A percentile compares a stretch with the other conserved stretches of the same genome.
These are phyloP conservation scores for Chrysina gloriosa DNA, from an alignment of 2,888 invertebrate genomes.

Conservation along the genomic window DNA sequence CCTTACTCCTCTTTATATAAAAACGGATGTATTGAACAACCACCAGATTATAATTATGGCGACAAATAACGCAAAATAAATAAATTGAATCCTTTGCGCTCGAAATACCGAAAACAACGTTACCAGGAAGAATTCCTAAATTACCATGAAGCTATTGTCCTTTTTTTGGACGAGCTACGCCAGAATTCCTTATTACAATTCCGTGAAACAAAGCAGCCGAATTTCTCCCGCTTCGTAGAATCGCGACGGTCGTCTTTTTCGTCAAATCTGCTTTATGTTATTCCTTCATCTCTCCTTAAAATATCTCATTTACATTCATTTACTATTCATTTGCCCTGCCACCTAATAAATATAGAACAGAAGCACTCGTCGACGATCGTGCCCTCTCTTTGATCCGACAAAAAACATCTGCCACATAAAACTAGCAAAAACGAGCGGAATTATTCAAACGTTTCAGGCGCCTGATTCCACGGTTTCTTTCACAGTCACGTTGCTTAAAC, in stretches of 20 bases:
- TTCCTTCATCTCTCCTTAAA: constrained; percentile 21
- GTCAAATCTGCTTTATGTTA: constrained; percentile 19
- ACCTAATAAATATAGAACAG: constrained; percentile 36
- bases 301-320: constrained; percentile 37
- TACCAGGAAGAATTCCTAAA: too few relatives aligned
- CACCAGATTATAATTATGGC: too few relatives aligned
- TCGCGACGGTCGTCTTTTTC: neutral
- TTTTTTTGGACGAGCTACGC: neutral
- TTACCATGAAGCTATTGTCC: neutral
- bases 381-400: constrained; percentile 30
- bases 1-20: too few relatives aligned
- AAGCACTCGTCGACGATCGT: constrained; percentile 27
- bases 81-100: too few relatives aligned
- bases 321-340: constrained; percentile 36
- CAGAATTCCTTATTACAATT: neutral
- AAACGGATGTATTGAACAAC: too few relatives aligned
- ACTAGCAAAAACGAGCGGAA: constrained; percentile 12
- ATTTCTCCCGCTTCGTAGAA: neutral
- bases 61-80: too few relatives aligned
- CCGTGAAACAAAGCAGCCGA: neutral
- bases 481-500: constrained; percentile 41
- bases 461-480: constrained; percentile 41
- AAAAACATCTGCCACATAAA: constrained; percentile 36
- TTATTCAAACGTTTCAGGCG: constrained; percentile 35
- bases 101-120: too few relatives aligned